Conservation (phyloP, 2,888 invertebrate genomes). For the Synanthedon vespiformis region DNA sequence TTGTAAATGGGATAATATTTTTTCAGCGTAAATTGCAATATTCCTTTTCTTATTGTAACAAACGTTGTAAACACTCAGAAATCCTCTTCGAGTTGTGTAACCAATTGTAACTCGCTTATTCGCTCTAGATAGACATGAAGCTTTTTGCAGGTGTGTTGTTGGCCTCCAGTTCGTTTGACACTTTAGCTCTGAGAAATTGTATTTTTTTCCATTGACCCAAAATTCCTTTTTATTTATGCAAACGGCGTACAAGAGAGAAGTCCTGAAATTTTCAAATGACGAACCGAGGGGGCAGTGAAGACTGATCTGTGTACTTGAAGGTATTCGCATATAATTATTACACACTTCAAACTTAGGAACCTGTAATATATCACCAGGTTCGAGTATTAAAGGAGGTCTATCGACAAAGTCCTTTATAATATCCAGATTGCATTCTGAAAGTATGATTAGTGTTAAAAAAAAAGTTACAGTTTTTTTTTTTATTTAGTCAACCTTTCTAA, state of each 20-base stretch:
- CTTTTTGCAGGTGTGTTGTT: conserved; percentile 9
- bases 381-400: conserved; percentile 21
- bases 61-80: conserved; percentile 23
- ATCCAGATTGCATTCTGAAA: conserved; percentile 33
- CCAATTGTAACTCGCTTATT: conserved; percentile 15
- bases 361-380: background rate
- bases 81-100: conserved; percentile 10
- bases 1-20: conserved; percentile 9
- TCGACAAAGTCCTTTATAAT: conserved; percentile 14
- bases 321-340: conserved; percentile 19
- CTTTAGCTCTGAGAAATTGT: conserved; percentile 22
- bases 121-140: conserved; percentile 11
- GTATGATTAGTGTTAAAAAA: conserved; percentile 1
- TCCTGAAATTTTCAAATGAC: conserved; percentile 13
- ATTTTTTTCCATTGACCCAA: conserved; percentile 10
- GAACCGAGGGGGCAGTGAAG: conserved; percentile 22
- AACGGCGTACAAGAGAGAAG: conserved; percentile 9
- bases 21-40: conserved; percentile 22
- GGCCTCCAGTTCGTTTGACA: conserved; percentile 21
- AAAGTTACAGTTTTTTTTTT: too few species aligned
- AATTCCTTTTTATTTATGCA: conserved; percentile 22
- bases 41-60: conserved; percentile 23
- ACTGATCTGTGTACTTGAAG: conserved; percentile 10
- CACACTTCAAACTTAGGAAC: conserved; percentile 4
- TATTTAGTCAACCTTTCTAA: too few species aligned